Base-by-base conservation (phyloP, 2,797 vertebrate genomes). In the Neostethus bicornis region DNA sequence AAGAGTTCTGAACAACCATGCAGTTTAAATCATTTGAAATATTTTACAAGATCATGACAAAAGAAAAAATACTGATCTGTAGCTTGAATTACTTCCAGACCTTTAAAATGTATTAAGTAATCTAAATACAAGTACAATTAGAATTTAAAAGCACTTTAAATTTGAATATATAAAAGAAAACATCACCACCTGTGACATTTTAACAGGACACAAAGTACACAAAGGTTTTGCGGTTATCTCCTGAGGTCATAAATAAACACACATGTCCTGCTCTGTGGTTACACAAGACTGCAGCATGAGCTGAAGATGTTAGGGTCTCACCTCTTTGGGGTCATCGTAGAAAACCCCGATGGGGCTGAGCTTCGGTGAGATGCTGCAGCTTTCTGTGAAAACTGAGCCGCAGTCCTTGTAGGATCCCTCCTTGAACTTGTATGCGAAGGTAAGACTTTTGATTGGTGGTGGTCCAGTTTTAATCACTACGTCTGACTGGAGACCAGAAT, bases 351-450 rank as follows among this genome's bases (percentile, higher is more conserved):
- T 92, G 70, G 92, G 89, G 48, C 61, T 91, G 51, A 97, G 92
- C 61, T 92, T 92, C 0, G 96, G 97, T 7, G 92, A 95, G 49
- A 99, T 86, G 61, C 94, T 95, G 92, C 92, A 93, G 83, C 87
- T 92, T 12, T 98, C 95, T 0, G 93, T 95, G 86, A 93, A 97
- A 58, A 93, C 88, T 39, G 86, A 86, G 7, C 95, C 94, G 0
- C 89, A 91, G 32, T 95, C 92, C 0, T 92, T 91, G 29, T 96
- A 96, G 0, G 94, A 85, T 8, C 96, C 97, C 69, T 93, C 81
- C 38, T 85, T 90, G 89, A 95, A 96, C 83, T 99, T 98, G 83
- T 98, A 99, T 58, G 95, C 96, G 61, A 99, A 59, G 0, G 94
- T 96, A 20, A 96, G 88, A 49, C 77, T 94, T 76, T 70, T 81